Percentiles rank a stretch among this genome's conserved stretches.
These are phyloP conservation scores for Rattus rattus DNA, from an alignment of 2,113 vertebrate species.

Conservation along the genomic window DNA sequence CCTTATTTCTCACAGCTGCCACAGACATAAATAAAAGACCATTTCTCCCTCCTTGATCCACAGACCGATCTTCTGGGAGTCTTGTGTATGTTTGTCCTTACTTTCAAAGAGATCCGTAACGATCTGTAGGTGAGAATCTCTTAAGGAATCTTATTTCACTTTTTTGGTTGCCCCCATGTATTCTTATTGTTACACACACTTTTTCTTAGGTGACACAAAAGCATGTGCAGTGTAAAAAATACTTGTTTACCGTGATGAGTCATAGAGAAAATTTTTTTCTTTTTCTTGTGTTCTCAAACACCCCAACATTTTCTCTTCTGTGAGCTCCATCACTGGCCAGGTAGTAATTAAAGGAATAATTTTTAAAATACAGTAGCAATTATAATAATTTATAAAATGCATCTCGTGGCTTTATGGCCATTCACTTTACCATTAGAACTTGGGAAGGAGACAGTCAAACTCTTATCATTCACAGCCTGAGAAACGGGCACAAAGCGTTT, in stretches of 20 bases:
- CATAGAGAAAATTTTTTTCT: not conserved
- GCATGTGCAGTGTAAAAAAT: not conserved
- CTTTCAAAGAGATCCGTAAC: not conserved
- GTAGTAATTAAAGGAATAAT: not conserved
- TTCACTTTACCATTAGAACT: not conserved
- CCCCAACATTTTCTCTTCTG: not conserved
- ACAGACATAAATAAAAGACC: not conserved
- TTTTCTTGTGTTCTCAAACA: not conserved
- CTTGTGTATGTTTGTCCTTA: fast-evolving
- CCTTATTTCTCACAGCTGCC: conserved; percentile 59
- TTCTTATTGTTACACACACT: not conserved
- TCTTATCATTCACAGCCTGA: not conserved
- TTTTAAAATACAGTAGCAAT: not conserved
- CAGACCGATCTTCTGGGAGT: not conserved
- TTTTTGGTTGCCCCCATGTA: fast-evolving
- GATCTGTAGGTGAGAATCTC: fast-evolving
- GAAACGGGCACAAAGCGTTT: not conserved
- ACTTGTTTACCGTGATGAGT: not conserved
- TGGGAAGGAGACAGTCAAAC: not conserved
- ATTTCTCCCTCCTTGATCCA: not conserved
- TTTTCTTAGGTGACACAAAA: not conserved
- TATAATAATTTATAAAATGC: not conserved
- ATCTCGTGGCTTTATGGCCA: too few relatives aligned
- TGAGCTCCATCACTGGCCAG: not conserved
- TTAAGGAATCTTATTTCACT: not conserved